Conservation (phyloP, 1,140 invertebrate species). For the Halesus radiatus region DNA sequence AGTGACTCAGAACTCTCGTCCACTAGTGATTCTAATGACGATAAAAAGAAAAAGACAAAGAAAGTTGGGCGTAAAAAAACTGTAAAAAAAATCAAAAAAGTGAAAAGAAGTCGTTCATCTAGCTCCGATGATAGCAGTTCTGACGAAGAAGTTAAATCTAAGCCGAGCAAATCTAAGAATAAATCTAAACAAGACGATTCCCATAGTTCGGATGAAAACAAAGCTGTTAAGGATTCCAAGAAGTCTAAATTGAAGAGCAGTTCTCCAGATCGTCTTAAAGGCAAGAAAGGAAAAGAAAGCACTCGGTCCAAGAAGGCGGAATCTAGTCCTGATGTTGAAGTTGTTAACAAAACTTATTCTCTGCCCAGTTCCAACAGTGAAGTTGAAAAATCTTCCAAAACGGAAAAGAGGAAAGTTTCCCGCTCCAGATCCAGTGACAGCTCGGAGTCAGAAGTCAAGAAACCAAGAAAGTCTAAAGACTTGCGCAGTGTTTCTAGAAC, state of each 20-base stretch:
- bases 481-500: conserved; percentile 57
- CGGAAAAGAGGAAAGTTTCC: conserved; percentile 64
- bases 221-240: conserved; percentile 60
- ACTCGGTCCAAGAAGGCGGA: conserved; percentile 37
- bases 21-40: conserved; percentile 75
- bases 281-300: conserved; percentile 46
- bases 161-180: conserved; percentile 68
- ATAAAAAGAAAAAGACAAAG: conserved; percentile 74
- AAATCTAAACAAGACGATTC: conserved; percentile 60
- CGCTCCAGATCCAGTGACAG: conserved; percentile 58
- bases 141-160: conserved; percentile 72
- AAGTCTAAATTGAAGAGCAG: conserved; percentile 66
- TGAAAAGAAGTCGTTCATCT: conserved; percentile 68
- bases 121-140: conserved; percentile 74
- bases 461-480: conserved; percentile 63
- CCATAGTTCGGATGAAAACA: conserved; percentile 50
- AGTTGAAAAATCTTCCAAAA: conserved; percentile 64
- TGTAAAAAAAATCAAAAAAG: conserved; percentile 66
- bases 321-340: conserved; percentile 51
- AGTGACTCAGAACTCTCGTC: conserved; percentile 75
- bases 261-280: conserved; percentile 61
- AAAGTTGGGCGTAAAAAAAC: conserved; percentile 67
- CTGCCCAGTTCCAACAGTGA: conserved; percentile 66
- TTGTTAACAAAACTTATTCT: conserved; percentile 57
- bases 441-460: conserved; percentile 64